A percentile compares a stretch with the other conserved stretches of the same genome.
phyloP scores from a whole-genome alignment of 1,140 invertebrate genomes.

The Tyrophagus putrescentiae region DNA sequence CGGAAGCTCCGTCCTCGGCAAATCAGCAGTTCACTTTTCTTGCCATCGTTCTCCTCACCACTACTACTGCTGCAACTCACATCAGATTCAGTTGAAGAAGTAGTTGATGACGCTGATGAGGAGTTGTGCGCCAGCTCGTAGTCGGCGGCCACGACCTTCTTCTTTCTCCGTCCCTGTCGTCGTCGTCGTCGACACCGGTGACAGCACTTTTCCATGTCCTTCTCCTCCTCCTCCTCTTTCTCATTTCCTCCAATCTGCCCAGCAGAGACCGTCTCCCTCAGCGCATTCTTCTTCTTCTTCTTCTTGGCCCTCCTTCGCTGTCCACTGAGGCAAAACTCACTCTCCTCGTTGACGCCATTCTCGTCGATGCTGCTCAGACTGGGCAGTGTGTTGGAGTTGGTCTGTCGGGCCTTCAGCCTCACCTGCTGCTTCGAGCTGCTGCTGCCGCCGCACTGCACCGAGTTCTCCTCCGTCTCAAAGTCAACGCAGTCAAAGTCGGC shows the following conservation, averaged over 20 bases:
- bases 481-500: not conserved
- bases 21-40: not conserved
- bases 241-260: too few relatives aligned
- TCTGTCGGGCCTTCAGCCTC: conserved; percentile 8
- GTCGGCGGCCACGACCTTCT: not conserved
- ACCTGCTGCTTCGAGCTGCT: not conserved
- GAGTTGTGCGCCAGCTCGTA: not conserved
- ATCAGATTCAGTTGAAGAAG: not conserved
- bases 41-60: not conserved
- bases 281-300: not conserved
- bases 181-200: too few relatives aligned
- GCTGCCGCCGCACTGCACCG: not conserved
- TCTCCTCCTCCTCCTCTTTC: not conserved
- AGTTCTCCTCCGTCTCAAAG: not conserved
- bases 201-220: not conserved
- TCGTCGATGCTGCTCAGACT: conserved; percentile 19
- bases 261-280: not conserved
- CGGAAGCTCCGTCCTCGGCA: not conserved
- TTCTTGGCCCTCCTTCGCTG: not conserved
- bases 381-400: conserved; percentile 13
- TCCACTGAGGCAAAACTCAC: not conserved
- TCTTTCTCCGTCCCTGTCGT: not conserved
- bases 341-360: conserved; percentile 11
- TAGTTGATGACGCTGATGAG: not conserved
- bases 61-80: not conserved